Evolutionary conservation across 2,113 vertebrate species (phyloP).

Genomic region (Ophiodon elongatus): DNA sequence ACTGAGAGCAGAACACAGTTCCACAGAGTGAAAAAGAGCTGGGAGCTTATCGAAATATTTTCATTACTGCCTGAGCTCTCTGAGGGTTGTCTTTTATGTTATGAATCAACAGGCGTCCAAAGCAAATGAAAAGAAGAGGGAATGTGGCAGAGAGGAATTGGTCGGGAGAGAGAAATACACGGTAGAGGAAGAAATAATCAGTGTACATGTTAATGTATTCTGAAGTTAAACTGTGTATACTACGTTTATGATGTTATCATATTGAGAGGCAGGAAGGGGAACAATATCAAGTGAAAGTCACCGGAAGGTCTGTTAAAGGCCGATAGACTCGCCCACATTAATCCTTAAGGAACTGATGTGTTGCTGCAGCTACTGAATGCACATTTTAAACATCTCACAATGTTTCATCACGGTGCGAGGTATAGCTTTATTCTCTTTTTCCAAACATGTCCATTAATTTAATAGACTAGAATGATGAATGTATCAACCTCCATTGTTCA

Average conservation of each 20-base stretch:
- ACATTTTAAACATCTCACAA: background rate
- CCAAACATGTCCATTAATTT: background rate
- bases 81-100: conserved; percentile 70
- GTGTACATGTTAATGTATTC: background rate
- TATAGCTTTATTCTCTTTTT: background rate
- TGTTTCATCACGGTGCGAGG: background rate
- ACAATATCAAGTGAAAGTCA: background rate
- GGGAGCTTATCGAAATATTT: conserved; percentile 51
- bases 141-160: conserved; percentile 37
- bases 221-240: conserved; percentile 6
- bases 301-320: background rate
- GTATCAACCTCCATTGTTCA: background rate
- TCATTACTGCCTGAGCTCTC: conserved; percentile 63
- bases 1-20: conserved; percentile 38
- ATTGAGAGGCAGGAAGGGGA: background rate
- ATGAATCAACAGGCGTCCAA: conserved; percentile 69
- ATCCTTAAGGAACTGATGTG: background rate
- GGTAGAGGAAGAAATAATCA: background rate
- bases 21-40: conserved; percentile 29
- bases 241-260: background rate
- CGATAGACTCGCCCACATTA: background rate
- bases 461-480: background rate
- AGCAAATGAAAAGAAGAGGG: conserved; percentile 52
- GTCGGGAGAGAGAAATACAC: conserved; percentile 30
- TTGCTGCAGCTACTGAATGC: background rate